These are phyloP conservation scores for Ptychodera flava DNA, from an alignment of 35 echinoderm and acorn worm species.

Conservation along the genomic window DNA sequence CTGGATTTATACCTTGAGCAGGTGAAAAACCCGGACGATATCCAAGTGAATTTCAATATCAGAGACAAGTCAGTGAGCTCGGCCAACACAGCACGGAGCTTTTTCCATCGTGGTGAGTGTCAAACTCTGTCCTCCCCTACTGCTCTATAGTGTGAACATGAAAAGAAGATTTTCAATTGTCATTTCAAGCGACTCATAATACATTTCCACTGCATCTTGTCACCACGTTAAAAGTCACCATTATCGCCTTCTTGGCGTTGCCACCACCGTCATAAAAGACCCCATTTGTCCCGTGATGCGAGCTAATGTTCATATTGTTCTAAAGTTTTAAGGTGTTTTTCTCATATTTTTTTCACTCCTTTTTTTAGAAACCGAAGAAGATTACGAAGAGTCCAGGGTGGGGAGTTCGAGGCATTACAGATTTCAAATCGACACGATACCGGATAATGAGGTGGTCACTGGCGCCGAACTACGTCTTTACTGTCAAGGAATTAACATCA, in stretches of 20 bases:
- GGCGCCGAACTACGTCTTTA: constrained; percentile 58
- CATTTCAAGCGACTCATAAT: not conserved
- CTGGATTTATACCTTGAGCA: constrained; percentile 91
- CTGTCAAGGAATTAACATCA: not conserved
- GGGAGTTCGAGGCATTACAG: not conserved
- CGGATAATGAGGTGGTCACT: constrained; percentile 68
- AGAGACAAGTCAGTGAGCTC: constrained; percentile 46
- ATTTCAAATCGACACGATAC: constrained; percentile 70
- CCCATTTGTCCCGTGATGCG: not conserved
- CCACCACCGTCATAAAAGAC: not conserved
- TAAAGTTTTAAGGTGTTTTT: not conserved
- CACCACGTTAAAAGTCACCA: not conserved
- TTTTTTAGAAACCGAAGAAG: constrained; percentile 5
- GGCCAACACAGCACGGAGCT: constrained; percentile 79
- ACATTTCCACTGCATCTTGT: not conserved
- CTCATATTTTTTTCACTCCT: not conserved
- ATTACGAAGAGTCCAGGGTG: not conserved
- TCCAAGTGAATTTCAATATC: constrained; percentile 62
- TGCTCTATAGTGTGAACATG: not conserved
- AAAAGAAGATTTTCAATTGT: not conserved
- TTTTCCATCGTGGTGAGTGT: constrained; percentile 24
- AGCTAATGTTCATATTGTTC: not conserved
- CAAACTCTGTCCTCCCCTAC: not conserved
- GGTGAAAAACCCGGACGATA: constrained; percentile 24
- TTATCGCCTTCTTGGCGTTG: not conserved